phyloP scores from a whole-genome alignment of 2,888 invertebrate species.

The Tenthredo notha region DNA sequence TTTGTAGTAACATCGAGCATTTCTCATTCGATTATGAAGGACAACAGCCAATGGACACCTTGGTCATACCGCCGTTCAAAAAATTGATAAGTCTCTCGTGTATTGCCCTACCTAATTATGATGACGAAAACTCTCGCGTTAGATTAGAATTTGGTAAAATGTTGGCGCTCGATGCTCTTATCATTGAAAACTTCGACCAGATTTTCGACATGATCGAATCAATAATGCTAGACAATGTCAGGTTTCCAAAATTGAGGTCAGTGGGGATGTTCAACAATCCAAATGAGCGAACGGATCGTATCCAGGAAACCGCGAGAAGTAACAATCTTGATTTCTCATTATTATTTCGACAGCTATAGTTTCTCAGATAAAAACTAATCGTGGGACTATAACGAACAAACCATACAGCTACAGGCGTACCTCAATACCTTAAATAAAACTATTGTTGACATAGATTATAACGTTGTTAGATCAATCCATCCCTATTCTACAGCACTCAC shows the following conservation, averaged over 20 bases:
- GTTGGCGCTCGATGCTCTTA: background rate
- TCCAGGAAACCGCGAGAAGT: background rate
- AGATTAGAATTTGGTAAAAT: background rate
- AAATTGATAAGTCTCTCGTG: background rate
- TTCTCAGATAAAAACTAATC: background rate
- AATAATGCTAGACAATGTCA: background rate
- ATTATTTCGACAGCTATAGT: background rate
- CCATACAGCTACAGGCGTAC: too few relatives aligned
- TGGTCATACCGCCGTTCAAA: conserved; percentile 21
- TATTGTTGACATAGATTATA: too few relatives aligned
- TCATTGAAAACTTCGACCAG: background rate
- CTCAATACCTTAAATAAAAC: too few relatives aligned
- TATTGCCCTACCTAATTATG: background rate
- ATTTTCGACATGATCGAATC: background rate
- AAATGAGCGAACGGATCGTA: background rate
- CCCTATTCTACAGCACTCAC: too few relatives aligned
- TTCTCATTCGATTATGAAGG: background rate
- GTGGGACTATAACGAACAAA: background rate
- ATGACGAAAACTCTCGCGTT: background rate
- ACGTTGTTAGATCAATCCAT: too few relatives aligned
- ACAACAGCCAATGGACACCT: background rate
- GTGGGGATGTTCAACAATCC: background rate
- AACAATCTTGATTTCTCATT: conserved; percentile 28
- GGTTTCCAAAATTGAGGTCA: background rate
- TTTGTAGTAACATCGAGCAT: conserved; percentile 11